Conservation (phyloP, 2,888 invertebrate genomes). For the Amphipoea lucens region DNA sequence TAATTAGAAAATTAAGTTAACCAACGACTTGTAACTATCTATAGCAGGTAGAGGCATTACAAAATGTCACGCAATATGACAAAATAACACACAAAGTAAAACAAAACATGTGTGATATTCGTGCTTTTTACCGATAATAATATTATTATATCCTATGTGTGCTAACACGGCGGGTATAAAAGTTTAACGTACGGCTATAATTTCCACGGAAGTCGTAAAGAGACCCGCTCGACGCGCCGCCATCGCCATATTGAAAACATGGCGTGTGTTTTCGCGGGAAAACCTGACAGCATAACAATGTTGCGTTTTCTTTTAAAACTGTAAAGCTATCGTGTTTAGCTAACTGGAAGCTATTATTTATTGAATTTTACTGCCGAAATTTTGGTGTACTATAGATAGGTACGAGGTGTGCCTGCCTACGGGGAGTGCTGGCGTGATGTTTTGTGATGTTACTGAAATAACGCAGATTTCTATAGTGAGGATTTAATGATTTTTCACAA, state of each 20-base stretch:
- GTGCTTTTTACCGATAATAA: constrained; percentile 75
- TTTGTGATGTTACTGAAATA: background rate
- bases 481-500: too few relatives aligned
- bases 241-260: constrained; percentile 85
- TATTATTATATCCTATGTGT: constrained; percentile 77
- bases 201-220: constrained; percentile 88
- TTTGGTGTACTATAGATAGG: too few relatives aligned
- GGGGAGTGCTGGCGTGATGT: background rate
- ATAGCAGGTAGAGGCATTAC: background rate
- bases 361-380: background rate
- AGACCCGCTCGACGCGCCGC: constrained; percentile 75
- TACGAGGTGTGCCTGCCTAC: background rate
- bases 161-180: constrained; percentile 80
- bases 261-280: constrained; percentile 84
- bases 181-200: constrained; percentile 86
- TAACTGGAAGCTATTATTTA: constrained; percentile 6
- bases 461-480: background rate
- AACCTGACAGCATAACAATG: constrained; percentile 58
- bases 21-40: too few relatives aligned
- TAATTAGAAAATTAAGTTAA: too few relatives aligned
- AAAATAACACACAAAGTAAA: constrained; percentile 53
- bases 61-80: constrained; percentile 6
- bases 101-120: constrained; percentile 68
- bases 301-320: constrained; percentile 48
- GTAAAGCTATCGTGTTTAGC: constrained; percentile 10